phyloP scores from a whole-genome alignment of 53 echinoderm and acorn worm species.

The Patiria pectinifera region DNA sequence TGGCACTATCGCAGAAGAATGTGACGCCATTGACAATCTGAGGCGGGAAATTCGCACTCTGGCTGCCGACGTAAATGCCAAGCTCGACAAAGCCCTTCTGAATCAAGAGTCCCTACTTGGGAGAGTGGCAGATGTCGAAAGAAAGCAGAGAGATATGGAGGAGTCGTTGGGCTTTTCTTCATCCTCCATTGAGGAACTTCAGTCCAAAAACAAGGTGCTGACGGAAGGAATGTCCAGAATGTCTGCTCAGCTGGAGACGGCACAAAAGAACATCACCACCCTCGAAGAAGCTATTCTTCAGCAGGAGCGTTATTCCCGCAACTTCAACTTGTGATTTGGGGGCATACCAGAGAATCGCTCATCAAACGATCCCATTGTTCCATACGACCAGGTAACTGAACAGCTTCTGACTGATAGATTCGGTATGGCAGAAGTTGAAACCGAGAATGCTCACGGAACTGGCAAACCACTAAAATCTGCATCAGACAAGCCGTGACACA shows the following conservation, averaged over 20 bases:
- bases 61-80: slow-evolving; percentile 19
- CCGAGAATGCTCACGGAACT: neutral
- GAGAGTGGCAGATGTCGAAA: slow-evolving; percentile 14
- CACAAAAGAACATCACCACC: no score
- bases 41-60: slow-evolving; percentile 16
- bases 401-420: neutral
- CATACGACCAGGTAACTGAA: neutral
- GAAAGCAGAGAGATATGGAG: slow-evolving; percentile 26
- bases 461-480: neutral
- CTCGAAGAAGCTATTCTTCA: no score
- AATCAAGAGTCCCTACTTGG: slow-evolving; percentile 34
- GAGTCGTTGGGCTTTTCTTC: neutral
- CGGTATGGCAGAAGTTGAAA: neutral
- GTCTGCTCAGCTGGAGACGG: no score
- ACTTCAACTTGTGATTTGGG: no score
- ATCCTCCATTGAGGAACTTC: neutral
- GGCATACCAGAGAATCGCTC: neutral
- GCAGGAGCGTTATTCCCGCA: neutral
- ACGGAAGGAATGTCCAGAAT: no score
- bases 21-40: neutral
- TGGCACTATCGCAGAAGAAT: neutral
- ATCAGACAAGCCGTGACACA: neutral
- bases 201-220: no score
- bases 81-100: slow-evolving; percentile 22
- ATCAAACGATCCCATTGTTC: neutral